phyloP scores from a whole-genome alignment of 2,113 vertebrate genomes.

The Xyliphius kryptos region DNA sequence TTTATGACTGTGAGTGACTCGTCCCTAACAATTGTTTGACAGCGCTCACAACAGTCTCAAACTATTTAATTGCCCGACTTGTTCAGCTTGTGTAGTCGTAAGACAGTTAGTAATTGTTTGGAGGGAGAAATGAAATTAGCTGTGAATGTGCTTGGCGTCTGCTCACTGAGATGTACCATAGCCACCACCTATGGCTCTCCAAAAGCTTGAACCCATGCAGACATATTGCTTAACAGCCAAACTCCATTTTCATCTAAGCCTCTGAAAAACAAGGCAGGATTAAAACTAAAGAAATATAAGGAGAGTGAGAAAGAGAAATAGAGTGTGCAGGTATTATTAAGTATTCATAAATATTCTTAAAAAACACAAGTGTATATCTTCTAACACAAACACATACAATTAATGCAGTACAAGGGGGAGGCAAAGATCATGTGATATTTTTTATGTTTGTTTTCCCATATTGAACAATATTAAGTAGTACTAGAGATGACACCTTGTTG shows the following conservation, averaged over 20 bases:
- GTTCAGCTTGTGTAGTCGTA: slow-evolving; percentile 25
- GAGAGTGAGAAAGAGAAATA: no score
- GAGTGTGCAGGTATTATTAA: no score
- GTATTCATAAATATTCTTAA: no score
- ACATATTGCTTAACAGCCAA: slow-evolving; percentile 42
- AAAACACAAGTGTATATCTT: no score
- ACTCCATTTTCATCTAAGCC: slow-evolving; percentile 36
- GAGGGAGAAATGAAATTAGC: slow-evolving; percentile 33
- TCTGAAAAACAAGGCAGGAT: slow-evolving; percentile 23
- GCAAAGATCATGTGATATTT: no score
- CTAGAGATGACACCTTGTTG: no score
- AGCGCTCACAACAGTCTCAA: slow-evolving; percentile 14
- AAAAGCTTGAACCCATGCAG: slow-evolving; percentile 25
- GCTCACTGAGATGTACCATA: slow-evolving; percentile 29
- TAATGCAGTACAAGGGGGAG: no score
- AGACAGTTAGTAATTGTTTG: slow-evolving; percentile 31
- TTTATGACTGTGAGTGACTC: slow-evolving; percentile 48
- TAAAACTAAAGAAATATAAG: slow-evolving; percentile 8
- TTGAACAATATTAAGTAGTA: no score
- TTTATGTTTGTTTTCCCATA: no score
- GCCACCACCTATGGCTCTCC: slow-evolving; percentile 32
- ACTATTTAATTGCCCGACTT: slow-evolving; percentile 23
- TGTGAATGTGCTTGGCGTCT: slow-evolving; percentile 38
- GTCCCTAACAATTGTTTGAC: slow-evolving; percentile 15
- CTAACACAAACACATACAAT: no score